Base-by-base conservation (phyloP, 2,888 invertebrate species). In the Ectemnius continuus region DNA sequence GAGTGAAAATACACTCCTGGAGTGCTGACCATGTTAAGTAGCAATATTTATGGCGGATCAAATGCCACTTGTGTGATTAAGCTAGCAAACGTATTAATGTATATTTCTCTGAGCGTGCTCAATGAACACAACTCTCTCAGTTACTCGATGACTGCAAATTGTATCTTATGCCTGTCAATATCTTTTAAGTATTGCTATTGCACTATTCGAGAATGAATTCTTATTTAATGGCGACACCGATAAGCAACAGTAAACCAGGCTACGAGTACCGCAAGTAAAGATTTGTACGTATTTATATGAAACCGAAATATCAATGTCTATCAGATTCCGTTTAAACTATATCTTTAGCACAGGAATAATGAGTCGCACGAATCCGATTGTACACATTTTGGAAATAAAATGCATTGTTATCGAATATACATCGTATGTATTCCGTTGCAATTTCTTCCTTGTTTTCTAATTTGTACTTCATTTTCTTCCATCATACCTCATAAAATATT, bases 231-330 rank as follows among this genome's bases (percentile, higher is more conserved):
- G 36, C 36, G 11, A 36, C 8, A 65, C 46, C 45, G 45, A 46
- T 58, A 36, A 46, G 20, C 36, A 46, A 13, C 47, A 46, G 20
- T 28, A 16, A 46, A n/a, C 36, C n/a, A 20, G 13, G 26, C 45
- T 59, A n/a, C 18, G 28, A 60, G 14, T 2, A 8, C 45, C 26
- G 20, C 18, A 46, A 62, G 45, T 62, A 26, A 62, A 20, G 36
- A 14, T 48, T 71, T 62, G 62, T 59, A 67, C 57, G 56, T 67
- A 48, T 67, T 62, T 67, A 48, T 62, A 67, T 67, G n/a, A 62
- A 62, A 68, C 13, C 57, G 26, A 62, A 57, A n/a, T 68, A 68
- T 58, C 57, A n/a, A 23, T 67, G 56, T 26, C 16, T 61, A 61
- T 28, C 18, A 20, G 45, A 56, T 59, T 67, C 45, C 28, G 61